Evolutionary conservation across 2,888 invertebrate genomes (phyloP).

Genomic region (Papilio protenor): DNA sequence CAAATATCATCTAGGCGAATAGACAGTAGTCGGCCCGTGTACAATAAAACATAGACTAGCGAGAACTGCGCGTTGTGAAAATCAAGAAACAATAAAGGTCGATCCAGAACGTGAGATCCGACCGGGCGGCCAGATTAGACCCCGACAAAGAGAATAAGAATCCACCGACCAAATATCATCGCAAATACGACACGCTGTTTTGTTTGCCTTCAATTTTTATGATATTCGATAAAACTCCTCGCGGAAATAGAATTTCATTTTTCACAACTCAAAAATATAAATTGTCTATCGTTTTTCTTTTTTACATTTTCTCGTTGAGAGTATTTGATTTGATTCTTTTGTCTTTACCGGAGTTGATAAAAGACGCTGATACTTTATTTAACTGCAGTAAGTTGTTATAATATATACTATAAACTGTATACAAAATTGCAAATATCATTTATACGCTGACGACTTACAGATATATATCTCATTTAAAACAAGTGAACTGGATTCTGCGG

Average conservation of each 20-base stretch:
- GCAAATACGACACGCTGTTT: constrained; percentile 72
- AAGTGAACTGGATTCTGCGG: too few relatives aligned
- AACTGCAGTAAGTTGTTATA: neutral
- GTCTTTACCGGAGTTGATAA: neutral
- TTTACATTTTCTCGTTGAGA: constrained; percentile 2
- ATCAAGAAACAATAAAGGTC: constrained; percentile 75
- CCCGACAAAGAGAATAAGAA: constrained; percentile 75
- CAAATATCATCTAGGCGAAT: neutral
- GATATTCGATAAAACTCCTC: constrained; percentile 65
- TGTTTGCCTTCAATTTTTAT: constrained; percentile 81
- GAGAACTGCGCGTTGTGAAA: constrained; percentile 55
- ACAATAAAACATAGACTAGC: constrained; percentile 32
- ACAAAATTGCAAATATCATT: too few relatives aligned
- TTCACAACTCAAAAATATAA: constrained; percentile 7
- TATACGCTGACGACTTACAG: too few relatives aligned
- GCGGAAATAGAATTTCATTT: constrained; percentile 50
- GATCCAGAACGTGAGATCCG: constrained; percentile 72
- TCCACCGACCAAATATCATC: constrained; percentile 69
- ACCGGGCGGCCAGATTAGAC: constrained; percentile 72
- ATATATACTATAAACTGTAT: too few relatives aligned
- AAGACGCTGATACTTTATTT: neutral
- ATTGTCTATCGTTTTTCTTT: constrained; percentile 8
- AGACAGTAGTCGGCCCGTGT: constrained; percentile 32
- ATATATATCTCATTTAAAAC: too few relatives aligned
- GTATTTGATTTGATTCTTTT: constrained; percentile 11